Conservation (phyloP, 2,797 vertebrate genomes). For the Cryptoblepharus egeriae region DNA sequence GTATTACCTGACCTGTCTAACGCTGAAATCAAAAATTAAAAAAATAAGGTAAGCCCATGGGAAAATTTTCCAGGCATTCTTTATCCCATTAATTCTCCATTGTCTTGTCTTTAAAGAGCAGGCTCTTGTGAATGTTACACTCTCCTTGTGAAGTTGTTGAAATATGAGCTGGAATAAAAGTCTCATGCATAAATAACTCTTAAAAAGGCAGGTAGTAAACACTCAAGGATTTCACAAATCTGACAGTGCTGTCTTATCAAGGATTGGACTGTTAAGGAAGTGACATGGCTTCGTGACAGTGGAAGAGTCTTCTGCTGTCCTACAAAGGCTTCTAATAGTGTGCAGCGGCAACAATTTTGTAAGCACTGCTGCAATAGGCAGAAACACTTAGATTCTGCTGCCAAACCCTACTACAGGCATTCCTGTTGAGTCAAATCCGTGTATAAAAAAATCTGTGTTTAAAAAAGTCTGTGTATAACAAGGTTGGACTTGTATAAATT, state of each 20-base stretch:
- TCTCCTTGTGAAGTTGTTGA: slow-evolving; percentile 36
- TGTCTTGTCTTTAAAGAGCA: not conserved
- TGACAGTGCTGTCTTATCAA: not conserved
- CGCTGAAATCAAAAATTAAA: slow-evolving; percentile 12
- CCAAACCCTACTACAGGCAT: too few species aligned
- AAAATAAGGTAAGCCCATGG: not conserved
- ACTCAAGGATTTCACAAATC: not conserved
- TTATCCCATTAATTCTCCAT: slow-evolving; percentile 12
- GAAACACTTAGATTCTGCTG: too few species aligned
- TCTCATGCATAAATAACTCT: slow-evolving; percentile 44
- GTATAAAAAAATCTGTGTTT: too few species aligned
- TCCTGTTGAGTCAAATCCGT: too few species aligned
- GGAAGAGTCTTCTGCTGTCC: too few species aligned
- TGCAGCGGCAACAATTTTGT: too few species aligned
- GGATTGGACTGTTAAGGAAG: too few species aligned
- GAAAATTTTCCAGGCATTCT: slow-evolving; percentile 34
- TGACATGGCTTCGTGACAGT: too few species aligned
- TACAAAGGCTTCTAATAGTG: too few species aligned
- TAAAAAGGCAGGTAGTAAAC: slow-evolving; percentile 46
- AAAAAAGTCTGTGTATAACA: too few species aligned
- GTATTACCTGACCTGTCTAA: not conserved
- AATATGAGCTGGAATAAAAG: slow-evolving; percentile 47
- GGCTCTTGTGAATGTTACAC: slow-evolving; percentile 37
- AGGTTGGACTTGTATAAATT: too few species aligned
- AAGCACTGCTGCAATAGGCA: too few species aligned